phyloP scores from a whole-genome alignment of 2,797 vertebrate genomes.

The Scleropages formosus region DNA sequence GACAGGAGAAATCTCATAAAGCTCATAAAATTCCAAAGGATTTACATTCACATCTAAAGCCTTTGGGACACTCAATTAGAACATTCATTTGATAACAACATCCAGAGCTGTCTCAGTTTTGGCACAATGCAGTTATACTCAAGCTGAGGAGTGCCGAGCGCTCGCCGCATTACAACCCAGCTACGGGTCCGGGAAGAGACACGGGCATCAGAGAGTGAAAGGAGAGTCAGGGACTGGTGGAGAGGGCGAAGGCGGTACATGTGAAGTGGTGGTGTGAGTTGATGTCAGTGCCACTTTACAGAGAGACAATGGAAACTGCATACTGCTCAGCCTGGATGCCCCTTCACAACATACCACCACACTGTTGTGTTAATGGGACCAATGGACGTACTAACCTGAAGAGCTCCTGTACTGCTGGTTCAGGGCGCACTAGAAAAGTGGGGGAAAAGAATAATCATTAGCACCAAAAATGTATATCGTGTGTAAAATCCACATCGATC shows the following conservation, averaged over 20 bases:
- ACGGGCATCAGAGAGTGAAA: background rate
- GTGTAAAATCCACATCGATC: background rate
- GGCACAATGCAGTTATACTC: background rate
- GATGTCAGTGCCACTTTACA: slow-evolving; percentile 55
- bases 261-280: background rate
- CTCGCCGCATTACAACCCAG: slow-evolving; percentile 6
- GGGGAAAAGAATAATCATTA: slow-evolving; percentile 25
- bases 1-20: background rate
- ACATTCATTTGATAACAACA: background rate
- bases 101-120: background rate
- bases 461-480: background rate
- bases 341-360: slow-evolving; percentile 47
- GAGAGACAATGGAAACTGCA: slow-evolving; percentile 58
- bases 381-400: slow-evolving; percentile 87
- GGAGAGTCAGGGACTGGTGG: background rate
- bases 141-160: background rate
- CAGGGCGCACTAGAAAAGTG: slow-evolving; percentile 78
- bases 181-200: background rate
- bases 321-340: slow-evolving; percentile 58
- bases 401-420: slow-evolving; percentile 88
- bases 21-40: background rate
- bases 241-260: background rate
- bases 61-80: background rate
- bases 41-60: background rate
- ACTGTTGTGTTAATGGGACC: slow-evolving; percentile 60